Percentiles rank a stretch among this genome's conserved stretches.
Conservation (phyloP, 37 sponge, comb jelly and placozoan species). For the Haliclona indistincta region DNA sequence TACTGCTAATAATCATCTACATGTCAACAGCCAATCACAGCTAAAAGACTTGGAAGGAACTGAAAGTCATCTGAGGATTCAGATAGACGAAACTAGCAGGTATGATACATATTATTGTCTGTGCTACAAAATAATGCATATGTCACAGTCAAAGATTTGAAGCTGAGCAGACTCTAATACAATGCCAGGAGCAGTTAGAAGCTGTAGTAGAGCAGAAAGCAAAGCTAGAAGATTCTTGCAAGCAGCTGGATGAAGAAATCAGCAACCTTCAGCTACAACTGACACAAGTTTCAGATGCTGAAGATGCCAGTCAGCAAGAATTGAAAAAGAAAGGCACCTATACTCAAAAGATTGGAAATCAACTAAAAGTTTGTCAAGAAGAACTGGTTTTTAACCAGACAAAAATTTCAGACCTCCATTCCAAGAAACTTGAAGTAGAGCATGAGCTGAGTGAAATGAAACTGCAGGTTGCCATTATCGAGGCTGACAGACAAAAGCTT, state of each 20-base stretch:
- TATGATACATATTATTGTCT: neutral
- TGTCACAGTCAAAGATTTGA: constrained; percentile 25
- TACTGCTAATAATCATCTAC: neutral
- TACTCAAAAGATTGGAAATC: neutral
- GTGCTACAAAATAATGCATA: neutral
- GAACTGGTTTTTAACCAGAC: neutral
- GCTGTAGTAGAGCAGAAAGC: constrained; percentile 21
- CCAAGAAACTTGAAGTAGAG: constrained; percentile 18
- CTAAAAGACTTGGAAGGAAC: constrained; percentile 18
- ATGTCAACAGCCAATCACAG: constrained; percentile 20
- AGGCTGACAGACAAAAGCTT: constrained; percentile 17
- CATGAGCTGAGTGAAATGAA: neutral
- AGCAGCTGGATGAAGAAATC: constrained; percentile 31
- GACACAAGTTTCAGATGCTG: constrained; percentile 26
- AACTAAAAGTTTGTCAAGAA: neutral
- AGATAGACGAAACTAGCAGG: constrained; percentile 32
- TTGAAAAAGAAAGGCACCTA: constrained; percentile 13
- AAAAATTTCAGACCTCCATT: neutral
- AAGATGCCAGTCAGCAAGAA: constrained; percentile 23
- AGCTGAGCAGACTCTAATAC: constrained; percentile 29
- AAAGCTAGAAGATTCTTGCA: constrained; percentile 11
- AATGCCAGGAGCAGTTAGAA: constrained; percentile 16
- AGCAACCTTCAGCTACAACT: constrained; percentile 43
- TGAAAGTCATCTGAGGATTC: constrained; percentile 23
- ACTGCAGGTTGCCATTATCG: constrained; percentile 24